Evolutionary conservation across 2,113 vertebrate genomes (phyloP).

Genomic region (Spheniscus mendiculus): DNA sequence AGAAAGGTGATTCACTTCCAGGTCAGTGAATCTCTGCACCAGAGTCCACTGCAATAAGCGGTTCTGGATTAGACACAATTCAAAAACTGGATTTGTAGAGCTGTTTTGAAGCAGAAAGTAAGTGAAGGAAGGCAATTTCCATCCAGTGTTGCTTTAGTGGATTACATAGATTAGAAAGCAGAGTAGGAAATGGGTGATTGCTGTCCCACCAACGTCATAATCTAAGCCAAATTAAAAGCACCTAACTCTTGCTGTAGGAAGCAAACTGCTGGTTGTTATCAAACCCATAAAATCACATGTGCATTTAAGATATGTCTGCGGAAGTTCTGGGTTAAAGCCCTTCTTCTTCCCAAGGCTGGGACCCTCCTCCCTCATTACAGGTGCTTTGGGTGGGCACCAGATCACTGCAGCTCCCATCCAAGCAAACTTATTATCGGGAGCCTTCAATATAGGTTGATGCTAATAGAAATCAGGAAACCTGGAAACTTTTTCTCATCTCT

Average conservation of each 20-base stretch:
- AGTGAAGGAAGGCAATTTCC: background rate
- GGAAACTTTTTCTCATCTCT: background rate
- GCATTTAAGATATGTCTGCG: accelerated
- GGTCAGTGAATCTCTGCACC: background rate
- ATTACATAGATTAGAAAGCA: background rate
- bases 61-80: background rate
- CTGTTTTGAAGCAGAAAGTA: background rate
- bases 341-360: background rate
- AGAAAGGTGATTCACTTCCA: background rate
- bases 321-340: background rate
- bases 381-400: background rate
- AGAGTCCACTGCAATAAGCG: background rate
- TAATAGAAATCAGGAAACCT: background rate
- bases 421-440: background rate
- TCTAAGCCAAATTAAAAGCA: background rate
- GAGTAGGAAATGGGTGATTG: background rate
- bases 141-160: background rate
- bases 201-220: background rate
- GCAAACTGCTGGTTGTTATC: background rate
- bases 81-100: background rate
- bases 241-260: background rate
- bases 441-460: background rate
- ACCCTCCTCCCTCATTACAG: accelerated
- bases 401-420: background rate
- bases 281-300: background rate